Evolutionary conservation across 2,113 vertebrate genomes (phyloP).

Genomic region (Channa argus): DNA sequence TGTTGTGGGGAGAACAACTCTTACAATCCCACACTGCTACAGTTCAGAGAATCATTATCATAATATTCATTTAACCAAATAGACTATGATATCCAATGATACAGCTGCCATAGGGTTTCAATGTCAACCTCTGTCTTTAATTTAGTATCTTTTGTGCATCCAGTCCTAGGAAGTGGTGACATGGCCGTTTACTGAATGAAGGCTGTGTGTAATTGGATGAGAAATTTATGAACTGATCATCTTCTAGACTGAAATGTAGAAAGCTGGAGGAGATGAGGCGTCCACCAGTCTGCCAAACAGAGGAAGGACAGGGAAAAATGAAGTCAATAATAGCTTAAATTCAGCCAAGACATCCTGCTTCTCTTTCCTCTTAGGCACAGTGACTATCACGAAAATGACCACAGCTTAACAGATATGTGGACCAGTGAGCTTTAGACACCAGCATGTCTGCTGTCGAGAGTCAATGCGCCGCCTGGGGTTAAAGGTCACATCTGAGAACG

Average conservation of each 20-base stretch:
- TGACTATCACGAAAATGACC: constrained; percentile 2
- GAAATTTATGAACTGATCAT: constrained; percentile 28
- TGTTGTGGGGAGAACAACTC: constrained; percentile 68
- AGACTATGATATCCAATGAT: constrained; percentile 61
- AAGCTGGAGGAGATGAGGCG: constrained; percentile 34
- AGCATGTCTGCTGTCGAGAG: constrained; percentile 26
- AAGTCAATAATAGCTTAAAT: no score
- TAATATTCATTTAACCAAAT: constrained; percentile 76
- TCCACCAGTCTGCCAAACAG: constrained; percentile 33
- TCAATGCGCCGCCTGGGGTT: constrained; percentile 26
- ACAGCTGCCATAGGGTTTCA: constrained; percentile 53
- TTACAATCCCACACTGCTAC: constrained; percentile 57
- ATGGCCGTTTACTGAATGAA: constrained; percentile 11
- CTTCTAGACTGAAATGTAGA: neutral
- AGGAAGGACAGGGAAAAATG: constrained; percentile 2
- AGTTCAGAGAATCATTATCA: constrained; percentile 75
- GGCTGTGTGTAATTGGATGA: constrained; percentile 6
- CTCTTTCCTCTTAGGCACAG: constrained; percentile 19
- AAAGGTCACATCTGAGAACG: constrained; percentile 58
- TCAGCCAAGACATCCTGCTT: constrained; percentile 4
- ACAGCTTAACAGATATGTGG: constrained; percentile 7
- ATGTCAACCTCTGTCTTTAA: constrained; percentile 70
- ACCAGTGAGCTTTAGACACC: constrained; percentile 35
- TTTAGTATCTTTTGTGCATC: constrained; percentile 36
- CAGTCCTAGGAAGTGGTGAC: constrained; percentile 13